Conservation (phyloP, 2,888 invertebrate genomes). For the Mythimna lalbum region DNA sequence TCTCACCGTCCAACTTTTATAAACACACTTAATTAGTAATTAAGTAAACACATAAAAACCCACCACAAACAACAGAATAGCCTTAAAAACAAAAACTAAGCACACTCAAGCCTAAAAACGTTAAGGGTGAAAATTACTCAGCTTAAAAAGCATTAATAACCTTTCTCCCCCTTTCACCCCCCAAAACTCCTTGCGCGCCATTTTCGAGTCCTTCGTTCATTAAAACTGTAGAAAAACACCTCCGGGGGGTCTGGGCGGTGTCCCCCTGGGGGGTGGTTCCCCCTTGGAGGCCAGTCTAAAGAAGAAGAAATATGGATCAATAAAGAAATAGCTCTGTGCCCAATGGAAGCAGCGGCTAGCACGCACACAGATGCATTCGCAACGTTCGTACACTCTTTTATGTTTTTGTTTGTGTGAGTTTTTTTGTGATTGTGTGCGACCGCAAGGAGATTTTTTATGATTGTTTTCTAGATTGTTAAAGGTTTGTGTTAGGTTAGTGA, state of each 20-base stretch:
- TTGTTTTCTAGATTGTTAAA: constrained; percentile 58
- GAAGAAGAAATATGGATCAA: constrained; percentile 91
- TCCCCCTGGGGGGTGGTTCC: constrained; percentile 60
- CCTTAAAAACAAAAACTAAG: constrained; percentile 74
- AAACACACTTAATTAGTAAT: constrained; percentile 57
- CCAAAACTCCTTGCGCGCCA: constrained; percentile 78
- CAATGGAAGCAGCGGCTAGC: constrained; percentile 88
- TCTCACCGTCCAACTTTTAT: constrained; percentile 39
- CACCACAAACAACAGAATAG: constrained; percentile 59
- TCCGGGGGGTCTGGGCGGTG: constrained; percentile 70
- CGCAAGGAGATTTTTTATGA: constrained; percentile 73
- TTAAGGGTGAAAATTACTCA: constrained; percentile 84
- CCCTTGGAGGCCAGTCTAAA: constrained; percentile 84
- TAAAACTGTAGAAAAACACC: constrained; percentile 91
- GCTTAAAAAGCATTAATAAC: constrained; percentile 90
- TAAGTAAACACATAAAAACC: constrained; percentile 63
- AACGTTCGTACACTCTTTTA: constrained; percentile 67
- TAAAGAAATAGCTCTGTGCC: constrained; percentile 90
- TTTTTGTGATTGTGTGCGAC: constrained; percentile 70
- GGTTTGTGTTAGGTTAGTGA: constrained; percentile 41
- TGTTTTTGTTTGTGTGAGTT: constrained; percentile 61
- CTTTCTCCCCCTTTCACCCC: constrained; percentile 76
- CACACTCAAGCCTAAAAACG: constrained; percentile 71
- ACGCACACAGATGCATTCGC: constrained; percentile 78
- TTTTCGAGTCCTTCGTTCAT: constrained; percentile 86